phyloP scores from a whole-genome alignment of 2,888 invertebrate species.

The Formica aserva region DNA sequence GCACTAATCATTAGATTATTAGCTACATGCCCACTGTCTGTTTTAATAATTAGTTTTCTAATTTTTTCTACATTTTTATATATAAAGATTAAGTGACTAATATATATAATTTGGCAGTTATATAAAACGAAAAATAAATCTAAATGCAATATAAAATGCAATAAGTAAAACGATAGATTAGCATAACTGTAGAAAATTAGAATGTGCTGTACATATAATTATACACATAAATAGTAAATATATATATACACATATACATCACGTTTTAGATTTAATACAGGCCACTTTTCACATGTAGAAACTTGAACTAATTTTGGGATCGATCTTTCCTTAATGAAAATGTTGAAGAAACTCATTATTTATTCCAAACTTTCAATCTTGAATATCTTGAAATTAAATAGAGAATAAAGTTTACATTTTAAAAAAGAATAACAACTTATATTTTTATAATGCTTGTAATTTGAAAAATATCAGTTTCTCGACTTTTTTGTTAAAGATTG shows the following conservation, averaged over 20 bases:
- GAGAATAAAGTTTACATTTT: background rate
- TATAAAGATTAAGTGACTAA: conserved; percentile 48
- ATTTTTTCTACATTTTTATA: conserved; percentile 52
- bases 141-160: conserved; percentile 30
- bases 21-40: conserved; percentile 37
- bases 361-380: background rate
- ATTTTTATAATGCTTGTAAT: background rate
- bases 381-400: background rate
- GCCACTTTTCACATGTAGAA: background rate
- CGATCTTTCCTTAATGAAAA: background rate
- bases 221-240: conserved; percentile 20
- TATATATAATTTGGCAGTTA: conserved; percentile 34
- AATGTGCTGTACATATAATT: conserved; percentile 20
- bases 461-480: background rate
- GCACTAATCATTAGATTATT: conserved; percentile 64
- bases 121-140: conserved; percentile 25
- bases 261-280: background rate
- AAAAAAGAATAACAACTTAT: background rate
- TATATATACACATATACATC: background rate
- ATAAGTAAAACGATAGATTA: conserved; percentile 22
- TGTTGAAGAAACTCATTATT: background rate
- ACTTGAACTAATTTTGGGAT: background rate
- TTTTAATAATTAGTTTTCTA: conserved; percentile 30
- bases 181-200: conserved; percentile 24
- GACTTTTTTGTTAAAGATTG: background rate